phyloP scores from a whole-genome alignment of 2,888 invertebrate genomes.

The Chloromyia formosa region DNA sequence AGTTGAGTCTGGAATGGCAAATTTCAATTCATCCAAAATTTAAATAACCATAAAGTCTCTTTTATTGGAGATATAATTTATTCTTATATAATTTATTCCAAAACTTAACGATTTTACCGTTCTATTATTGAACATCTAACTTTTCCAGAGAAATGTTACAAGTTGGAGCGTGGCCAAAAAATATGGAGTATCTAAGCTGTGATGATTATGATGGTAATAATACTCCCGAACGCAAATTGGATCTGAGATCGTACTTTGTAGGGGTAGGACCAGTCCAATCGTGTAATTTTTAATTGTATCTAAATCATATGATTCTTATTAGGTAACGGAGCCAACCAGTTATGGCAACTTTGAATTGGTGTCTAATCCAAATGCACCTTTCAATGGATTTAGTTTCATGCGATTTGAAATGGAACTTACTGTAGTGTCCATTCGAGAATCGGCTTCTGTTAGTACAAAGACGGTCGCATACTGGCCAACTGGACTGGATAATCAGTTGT shows the following conservation, averaged over 20 bases:
- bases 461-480: constrained; percentile 81
- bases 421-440: constrained; percentile 76
- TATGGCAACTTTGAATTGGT: constrained; percentile 75
- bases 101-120: too few species aligned
- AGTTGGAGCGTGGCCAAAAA: constrained; percentile 77
- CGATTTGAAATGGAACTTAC: constrained; percentile 78
- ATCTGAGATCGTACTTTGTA: constrained; percentile 74
- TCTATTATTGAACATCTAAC: neutral
- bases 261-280: constrained; percentile 67
- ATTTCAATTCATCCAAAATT: too few species aligned
- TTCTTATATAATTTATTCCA: neutral
- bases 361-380: constrained; percentile 67
- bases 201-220: constrained; percentile 81
- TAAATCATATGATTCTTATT: neutral
- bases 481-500: constrained; percentile 74
- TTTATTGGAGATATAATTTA: neutral
- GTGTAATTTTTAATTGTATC: neutral
- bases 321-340: constrained; percentile 73
- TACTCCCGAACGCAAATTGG: constrained; percentile 76
- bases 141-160: constrained; percentile 71
- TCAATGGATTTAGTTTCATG: constrained; percentile 79
- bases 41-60: too few species aligned
- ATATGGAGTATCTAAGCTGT: constrained; percentile 78
- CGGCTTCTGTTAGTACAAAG: constrained; percentile 76
- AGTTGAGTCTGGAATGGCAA: too few species aligned